A percentile compares a stretch with the other conserved stretches of the same genome.
Evolutionary conservation across 2,113 vertebrate genomes (phyloP).

Genomic region (Notarius quadriscutis): DNA sequence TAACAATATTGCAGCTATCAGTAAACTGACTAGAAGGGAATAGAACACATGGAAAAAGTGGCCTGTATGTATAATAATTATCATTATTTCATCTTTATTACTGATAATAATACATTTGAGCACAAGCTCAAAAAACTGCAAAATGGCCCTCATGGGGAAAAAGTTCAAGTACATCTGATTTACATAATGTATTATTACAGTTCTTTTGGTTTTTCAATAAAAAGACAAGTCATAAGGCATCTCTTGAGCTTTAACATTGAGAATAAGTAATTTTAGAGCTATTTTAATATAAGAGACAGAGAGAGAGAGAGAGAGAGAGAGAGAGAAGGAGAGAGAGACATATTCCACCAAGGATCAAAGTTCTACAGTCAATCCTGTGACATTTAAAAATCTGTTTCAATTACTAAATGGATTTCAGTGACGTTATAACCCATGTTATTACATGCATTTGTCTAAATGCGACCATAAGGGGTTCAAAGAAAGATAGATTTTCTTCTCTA

Average conservation of each 20-base stretch:
- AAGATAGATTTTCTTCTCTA: not conserved
- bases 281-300: not conserved
- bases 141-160: not conserved
- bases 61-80: too few relatives aligned
- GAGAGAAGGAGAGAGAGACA: not conserved
- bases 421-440: not conserved
- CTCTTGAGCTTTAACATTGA: not conserved
- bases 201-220: not conserved
- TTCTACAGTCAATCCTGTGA: not conserved
- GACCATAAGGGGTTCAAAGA: not conserved
- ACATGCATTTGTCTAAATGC: not conserved
- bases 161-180: not conserved
- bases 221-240: not conserved
- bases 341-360: not conserved
- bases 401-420: not conserved
- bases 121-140: not conserved
- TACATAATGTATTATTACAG: not conserved
- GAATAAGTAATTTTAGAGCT: not conserved
- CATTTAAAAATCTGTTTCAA: conserved; percentile 7
- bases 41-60: too few relatives aligned
- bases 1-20: too few relatives aligned
- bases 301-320: not conserved
- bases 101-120: not conserved
- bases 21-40: not conserved
- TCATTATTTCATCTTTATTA: not conserved